Base-by-base conservation (phyloP, 2,888 invertebrate genomes). In the Drosophila cognata region DNA sequence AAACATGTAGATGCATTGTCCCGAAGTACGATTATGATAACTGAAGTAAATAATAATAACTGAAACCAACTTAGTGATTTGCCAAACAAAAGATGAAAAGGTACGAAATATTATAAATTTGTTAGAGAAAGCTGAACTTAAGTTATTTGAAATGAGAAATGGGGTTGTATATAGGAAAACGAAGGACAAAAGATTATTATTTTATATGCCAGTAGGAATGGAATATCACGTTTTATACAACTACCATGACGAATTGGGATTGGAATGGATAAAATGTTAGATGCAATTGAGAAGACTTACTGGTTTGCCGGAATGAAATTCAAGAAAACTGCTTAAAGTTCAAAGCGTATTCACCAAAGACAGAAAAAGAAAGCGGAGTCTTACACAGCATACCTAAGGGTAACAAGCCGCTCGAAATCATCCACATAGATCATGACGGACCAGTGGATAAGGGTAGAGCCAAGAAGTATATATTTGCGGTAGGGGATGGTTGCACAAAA, bases 221-320 rank as follows among this genome's bases (percentile, higher is more conserved):
- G 76, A 77, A 53, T 25, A 33, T 5, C 59, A 72, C 7, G 60
- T 77, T 13, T 52, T 77, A 18, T 60, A 57, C 28, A 67, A 61
- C 16, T 69, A 62, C 18, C 72, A 76, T 48, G 62, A 71, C 18
- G 65, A 72, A 16, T 13, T 73, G 11, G 74, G 77, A 16, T 70
- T n/a, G 74, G 71, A 57, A 74, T 38, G 16, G 48, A 48, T 6
- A 58, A 60, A 38, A 58, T 58, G 35, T 43, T 13, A 31, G n/a
- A 28, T 41, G 38, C 60, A 13, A 41, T 78, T 5, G 46, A 25
- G 29, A 56, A 82, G 46, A 74, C 79, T 10, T 94, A 92, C 74
- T 93, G 92, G 92, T 93, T 93, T 64, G 90, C 91, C 0, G 85
- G 86, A 13, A 91, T 93, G 91, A 66, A 59, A 48, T 21, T 1